A percentile compares a stretch with the other conserved stretches of the same genome.
These are phyloP conservation scores for Prochilodus magdalenae DNA, from an alignment of 2,113 vertebrate species.

Conservation along the genomic window DNA sequence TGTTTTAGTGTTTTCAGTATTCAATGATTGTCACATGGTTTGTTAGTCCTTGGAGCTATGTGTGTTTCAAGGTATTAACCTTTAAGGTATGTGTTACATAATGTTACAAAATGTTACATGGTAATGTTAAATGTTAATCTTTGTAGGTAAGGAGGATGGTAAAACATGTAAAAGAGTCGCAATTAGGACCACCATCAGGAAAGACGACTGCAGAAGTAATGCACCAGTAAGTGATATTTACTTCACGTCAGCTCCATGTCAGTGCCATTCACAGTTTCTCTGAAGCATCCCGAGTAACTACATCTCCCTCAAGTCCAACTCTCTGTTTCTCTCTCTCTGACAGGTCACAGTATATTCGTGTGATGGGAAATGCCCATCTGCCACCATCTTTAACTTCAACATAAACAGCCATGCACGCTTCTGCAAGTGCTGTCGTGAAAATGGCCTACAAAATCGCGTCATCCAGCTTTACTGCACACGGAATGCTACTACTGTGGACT, in stretches of 20 bases:
- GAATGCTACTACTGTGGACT: slow-evolving; percentile 89
- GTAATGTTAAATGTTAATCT: slow-evolving; percentile 59
- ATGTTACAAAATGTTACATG: slow-evolving; percentile 7
- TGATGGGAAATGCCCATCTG: slow-evolving; percentile 96
- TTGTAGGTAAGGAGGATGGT: slow-evolving; percentile 92
- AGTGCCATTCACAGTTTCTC: not conserved
- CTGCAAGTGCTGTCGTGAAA: slow-evolving; percentile 97
- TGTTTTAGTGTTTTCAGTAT: too few relatives aligned
- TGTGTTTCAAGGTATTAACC: too few relatives aligned
- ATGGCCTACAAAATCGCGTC: slow-evolving; percentile 84
- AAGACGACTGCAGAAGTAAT: slow-evolving; percentile 93
- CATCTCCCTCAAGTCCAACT: not conserved
- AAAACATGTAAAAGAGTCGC: slow-evolving; percentile 93
- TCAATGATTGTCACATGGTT: too few relatives aligned
- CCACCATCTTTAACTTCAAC: slow-evolving; percentile 98
- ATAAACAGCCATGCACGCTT: slow-evolving; percentile 95
- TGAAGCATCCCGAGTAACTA: not conserved
- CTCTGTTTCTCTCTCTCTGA: slow-evolving; percentile 5
- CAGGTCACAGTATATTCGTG: slow-evolving; percentile 93
- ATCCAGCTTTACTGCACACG: slow-evolving; percentile 91
- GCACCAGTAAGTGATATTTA: slow-evolving; percentile 82
- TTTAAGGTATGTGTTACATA: too few relatives aligned
- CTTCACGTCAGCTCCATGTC: not conserved
- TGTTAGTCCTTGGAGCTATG: too few relatives aligned
- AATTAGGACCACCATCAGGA: slow-evolving; percentile 92